Conservation (phyloP, 2,888 invertebrate genomes). For the Hipparchia semele region DNA sequence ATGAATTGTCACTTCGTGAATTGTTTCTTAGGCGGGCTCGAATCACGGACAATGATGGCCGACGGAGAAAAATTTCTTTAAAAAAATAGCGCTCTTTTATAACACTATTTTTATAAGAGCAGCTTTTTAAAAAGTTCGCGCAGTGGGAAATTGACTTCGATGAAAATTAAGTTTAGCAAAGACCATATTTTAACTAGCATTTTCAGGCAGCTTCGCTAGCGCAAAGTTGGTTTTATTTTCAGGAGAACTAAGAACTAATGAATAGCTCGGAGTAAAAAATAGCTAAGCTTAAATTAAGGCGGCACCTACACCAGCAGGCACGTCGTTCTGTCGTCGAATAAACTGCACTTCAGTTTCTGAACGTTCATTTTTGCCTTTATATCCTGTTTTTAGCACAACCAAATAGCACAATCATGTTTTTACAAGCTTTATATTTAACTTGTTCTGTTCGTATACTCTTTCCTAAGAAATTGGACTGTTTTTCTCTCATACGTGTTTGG, state of each 20-base stretch:
- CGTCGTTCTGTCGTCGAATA: background rate
- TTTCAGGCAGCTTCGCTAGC: conserved; percentile 2
- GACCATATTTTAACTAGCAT: conserved; percentile 18
- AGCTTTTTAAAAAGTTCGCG: conserved; percentile 32
- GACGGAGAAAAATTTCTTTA: conserved; percentile 28
- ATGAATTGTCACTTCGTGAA: conserved; percentile 74
- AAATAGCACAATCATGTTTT: too few relatives aligned
- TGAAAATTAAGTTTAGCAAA: conserved; percentile 22
- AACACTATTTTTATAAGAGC: conserved; percentile 33
- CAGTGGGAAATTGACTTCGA: conserved; percentile 29
- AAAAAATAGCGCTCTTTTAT: conserved; percentile 34
- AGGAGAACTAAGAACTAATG: conserved; percentile 8
- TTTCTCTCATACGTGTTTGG: too few relatives aligned
- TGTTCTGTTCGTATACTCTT: too few relatives aligned
- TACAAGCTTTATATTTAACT: too few relatives aligned
- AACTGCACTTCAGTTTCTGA: background rate
- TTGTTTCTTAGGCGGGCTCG: conserved; percentile 53
- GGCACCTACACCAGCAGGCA: background rate
- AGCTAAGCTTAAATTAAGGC: conserved; percentile 10
- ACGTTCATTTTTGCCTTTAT: background rate
- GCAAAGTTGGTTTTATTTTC: conserved; percentile 7
- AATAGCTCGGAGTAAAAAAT: conserved; percentile 13
- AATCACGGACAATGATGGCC: conserved; percentile 40
- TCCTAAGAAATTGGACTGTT: too few relatives aligned
- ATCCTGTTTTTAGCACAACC: background rate